phyloP scores from a whole-genome alignment of 2,888 invertebrate genomes.

The Drosophila mettleri region DNA sequence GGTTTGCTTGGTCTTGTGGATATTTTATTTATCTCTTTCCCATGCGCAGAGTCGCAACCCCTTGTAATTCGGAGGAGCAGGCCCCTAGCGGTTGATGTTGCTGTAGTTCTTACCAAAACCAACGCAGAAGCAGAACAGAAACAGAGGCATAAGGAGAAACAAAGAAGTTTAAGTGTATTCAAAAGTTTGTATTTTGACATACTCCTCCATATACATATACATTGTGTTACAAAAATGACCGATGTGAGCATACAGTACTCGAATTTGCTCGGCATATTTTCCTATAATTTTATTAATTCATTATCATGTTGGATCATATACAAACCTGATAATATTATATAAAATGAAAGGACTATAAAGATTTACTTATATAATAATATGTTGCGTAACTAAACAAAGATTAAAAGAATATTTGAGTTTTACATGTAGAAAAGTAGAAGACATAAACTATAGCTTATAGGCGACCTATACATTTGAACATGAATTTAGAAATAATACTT shows the following conservation, averaged over 20 bases:
- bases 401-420: no score
- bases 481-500: no score
- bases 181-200: slow-evolving; percentile 54
- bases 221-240: not conserved
- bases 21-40: slow-evolving; percentile 56
- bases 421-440: no score
- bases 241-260: not conserved
- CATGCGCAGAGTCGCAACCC: slow-evolving; percentile 44
- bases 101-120: no score
- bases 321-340: not conserved
- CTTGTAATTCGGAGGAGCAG: slow-evolving; percentile 23
- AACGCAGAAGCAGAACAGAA: not conserved
- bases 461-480: no score
- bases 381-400: no score
- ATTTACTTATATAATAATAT: no score
- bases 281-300: no score
- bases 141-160: slow-evolving; percentile 21
- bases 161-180: slow-evolving; percentile 50
- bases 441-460: no score
- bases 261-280: not conserved
- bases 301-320: not conserved
- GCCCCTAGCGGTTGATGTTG: not conserved
- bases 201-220: slow-evolving; percentile 11
- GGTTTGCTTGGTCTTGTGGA: not conserved
- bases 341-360: no score